Evolutionary conservation across 2,113 vertebrate species (phyloP).

Genomic region (Bubalus kerabau): DNA sequence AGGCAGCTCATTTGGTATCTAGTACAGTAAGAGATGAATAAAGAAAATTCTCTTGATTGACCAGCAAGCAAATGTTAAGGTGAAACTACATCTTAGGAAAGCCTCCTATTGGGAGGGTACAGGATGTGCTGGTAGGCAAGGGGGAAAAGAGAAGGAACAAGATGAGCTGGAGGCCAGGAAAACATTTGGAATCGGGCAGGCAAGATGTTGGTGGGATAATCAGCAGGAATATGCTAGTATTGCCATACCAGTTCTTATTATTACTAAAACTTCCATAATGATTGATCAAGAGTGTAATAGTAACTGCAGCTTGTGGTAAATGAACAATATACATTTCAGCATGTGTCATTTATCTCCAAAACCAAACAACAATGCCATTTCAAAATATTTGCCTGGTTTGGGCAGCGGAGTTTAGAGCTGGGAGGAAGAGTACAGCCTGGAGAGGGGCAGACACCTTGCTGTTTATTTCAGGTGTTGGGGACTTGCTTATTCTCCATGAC

Average conservation of each 20-base stretch:
- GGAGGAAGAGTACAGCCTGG: background rate
- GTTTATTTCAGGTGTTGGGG: background rate
- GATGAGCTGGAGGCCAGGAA: background rate
- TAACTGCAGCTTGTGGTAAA: background rate
- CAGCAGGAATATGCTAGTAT: background rate
- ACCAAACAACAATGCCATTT: background rate
- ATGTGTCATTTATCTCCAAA: background rate
- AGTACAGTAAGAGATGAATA: background rate
- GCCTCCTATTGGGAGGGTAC: background rate
- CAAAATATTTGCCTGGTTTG: background rate
- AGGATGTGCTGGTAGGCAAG: background rate
- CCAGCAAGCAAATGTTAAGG: background rate
- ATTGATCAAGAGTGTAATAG: background rate
- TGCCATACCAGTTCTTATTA: background rate
- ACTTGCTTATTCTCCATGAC: background rate
- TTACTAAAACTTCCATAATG: background rate
- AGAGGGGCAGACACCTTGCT: background rate
- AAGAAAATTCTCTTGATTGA: background rate
- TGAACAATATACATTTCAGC: background rate
- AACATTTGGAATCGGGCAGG: background rate
- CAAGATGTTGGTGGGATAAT: background rate
- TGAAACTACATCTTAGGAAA: background rate
- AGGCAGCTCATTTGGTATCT: background rate
- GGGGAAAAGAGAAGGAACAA: background rate
- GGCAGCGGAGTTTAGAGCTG: background rate